Base-by-base conservation (phyloP, 1,140 invertebrate genomes). In the Eciton burchellii region DNA sequence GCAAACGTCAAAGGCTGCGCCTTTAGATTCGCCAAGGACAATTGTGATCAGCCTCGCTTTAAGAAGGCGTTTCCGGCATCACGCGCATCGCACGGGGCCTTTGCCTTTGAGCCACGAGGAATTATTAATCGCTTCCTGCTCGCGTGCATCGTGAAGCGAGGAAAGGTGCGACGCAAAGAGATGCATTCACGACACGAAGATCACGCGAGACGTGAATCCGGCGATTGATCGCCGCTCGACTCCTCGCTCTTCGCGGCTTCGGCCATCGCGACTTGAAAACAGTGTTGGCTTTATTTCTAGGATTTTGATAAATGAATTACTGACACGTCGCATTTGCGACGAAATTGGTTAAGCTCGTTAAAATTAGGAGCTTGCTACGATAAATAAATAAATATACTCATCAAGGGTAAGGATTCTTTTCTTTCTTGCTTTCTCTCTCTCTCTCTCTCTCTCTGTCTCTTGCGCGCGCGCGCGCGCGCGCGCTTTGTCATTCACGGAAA, bases 71-170 rank as follows among this genome's bases (percentile, higher is more conserved):
- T 77, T 68, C 35, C 57, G 41, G 35, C 16, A 77, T 68, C 74
- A 56, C 49, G 29, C 26, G 21, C 16, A 9, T 43, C 14, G n/a
- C n/a, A n/a, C n/a, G 26, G 12, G 5, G 59, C 26, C 11, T 24
- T 49, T 26, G 45, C 19, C 47, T 52, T 52, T 54, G 62, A 54
- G 45, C 73, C 43, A 11, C 29, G 49, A 68, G 63, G 68, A 79
- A 79, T n/a, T n/a, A 79, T 45, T 45, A 68, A 70, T 79, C 62
- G 43, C 52, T 70, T 79, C 74, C 62, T 49, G 74, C 19, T 68
- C 35, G n/a, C n/a, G 66, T 8, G 73, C 19, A 65, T 65, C 60
- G 12, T 12, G 26, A 43, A 62, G 66, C 74, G 68, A 68, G 43
- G 63, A 79, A 68, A 74, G 72, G 57, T 52, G 70, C 35, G 52